Evolutionary conservation across 2,888 invertebrate genomes (phyloP), one percentile per base, ranked within the genome.

Genomic region (Quadriops clusia): DNA sequence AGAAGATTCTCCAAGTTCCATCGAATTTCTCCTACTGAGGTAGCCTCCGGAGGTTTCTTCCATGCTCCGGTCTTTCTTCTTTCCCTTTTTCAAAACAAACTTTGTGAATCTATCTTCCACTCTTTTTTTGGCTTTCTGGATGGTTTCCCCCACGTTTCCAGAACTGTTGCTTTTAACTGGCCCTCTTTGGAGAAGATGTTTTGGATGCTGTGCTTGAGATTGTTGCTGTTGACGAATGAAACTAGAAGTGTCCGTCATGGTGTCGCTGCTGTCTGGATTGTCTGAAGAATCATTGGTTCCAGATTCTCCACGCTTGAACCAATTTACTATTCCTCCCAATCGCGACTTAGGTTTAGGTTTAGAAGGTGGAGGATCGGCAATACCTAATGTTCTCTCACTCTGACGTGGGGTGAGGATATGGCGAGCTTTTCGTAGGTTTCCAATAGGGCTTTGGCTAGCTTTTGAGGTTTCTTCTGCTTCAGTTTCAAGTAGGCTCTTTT

Each of bases 91-190:
- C 29, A 86, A 67, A 5, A 85, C 84, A 45, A 86, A 78, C 57
- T 81, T 77, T 51, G 75, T 86, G 33, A 94, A 67, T 44, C 91
- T 78, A 51, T 90, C 85, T 63, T 94, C 93, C 49, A 94, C 83
- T 46, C 89, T 67, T 44, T 87, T 77, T 50, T 85, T 77, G 2
- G 90, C 90, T 51, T 84, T 84, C 55, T 77, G 74, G 17, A 83
- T 61, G 21, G 78, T 80, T 43, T 74, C 66, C 9, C 75, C 69
- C 12, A 80, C 73, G 34, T 72, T 72, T 25, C 58, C 45, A 2
- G 44, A 35, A 29, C 44, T 44, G 27, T 38, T 40, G 30, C 47
- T 54, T 43, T 50, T 45, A 1, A 43, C 39, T 1, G 43, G 41
- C 15, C 43, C 37, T 34, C 50, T 54, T 9, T 52, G 51, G 1